Conservation (phyloP, 2,797 vertebrate genomes). For the Poliocrania exsul region DNA sequence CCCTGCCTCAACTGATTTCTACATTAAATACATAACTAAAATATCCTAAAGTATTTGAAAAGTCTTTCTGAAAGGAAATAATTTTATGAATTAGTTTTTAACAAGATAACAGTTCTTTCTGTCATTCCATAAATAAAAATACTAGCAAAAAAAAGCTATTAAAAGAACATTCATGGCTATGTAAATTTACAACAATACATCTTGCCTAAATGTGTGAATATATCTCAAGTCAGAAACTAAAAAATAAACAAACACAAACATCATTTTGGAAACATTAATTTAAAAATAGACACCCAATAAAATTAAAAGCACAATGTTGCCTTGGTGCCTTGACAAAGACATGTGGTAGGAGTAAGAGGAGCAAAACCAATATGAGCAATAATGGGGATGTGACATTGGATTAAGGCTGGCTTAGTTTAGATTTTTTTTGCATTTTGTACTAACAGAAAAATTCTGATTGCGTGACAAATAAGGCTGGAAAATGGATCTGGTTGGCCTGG, state of each 20-base stretch:
- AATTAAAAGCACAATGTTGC: neutral
- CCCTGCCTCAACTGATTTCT: neutral
- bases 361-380: neutral
- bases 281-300: neutral
- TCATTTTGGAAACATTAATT: neutral
- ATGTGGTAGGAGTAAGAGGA: neutral
- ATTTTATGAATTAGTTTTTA: neutral
- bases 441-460: neutral
- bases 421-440: neutral
- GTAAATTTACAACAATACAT: neutral
- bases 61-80: neutral
- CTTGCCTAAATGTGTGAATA: neutral
- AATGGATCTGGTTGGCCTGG: neutral
- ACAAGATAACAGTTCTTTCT: neutral
- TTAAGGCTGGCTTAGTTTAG: neutral
- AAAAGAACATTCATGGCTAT: neutral
- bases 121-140: neutral
- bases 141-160: neutral
- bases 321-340: neutral
- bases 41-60: neutral
- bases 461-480: neutral
- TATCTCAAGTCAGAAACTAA: neutral
- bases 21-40: neutral
- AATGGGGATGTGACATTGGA: neutral
- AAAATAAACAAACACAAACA: neutral